Percentiles rank a stretch among this genome's conserved stretches.
Conservation (phyloP, 2,888 invertebrate species). For the Cryptophagus acutangulus region DNA sequence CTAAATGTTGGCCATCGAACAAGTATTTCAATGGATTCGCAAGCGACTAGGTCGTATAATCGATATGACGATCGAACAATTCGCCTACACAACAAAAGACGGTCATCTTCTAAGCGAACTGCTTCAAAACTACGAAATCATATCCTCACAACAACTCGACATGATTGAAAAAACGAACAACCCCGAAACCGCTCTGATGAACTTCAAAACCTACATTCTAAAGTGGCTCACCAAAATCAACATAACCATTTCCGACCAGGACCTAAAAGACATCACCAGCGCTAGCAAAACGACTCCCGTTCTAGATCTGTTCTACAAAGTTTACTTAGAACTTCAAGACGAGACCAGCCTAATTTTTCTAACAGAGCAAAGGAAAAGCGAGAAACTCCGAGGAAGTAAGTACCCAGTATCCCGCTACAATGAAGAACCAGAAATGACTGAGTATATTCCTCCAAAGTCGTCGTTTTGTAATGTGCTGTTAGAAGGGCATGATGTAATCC, state of each 20-base stretch:
- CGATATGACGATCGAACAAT: conserved; percentile 54
- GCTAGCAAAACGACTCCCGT: conserved; percentile 49
- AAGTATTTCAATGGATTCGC: too few relatives aligned
- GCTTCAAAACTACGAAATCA: conserved; percentile 56
- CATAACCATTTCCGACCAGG: conserved; percentile 48
- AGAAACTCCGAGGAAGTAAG: conserved; percentile 29
- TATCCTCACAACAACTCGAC: conserved; percentile 53
- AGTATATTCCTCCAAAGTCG: neutral
- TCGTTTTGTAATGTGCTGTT: conserved; percentile 43
- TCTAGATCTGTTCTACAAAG: conserved; percentile 57
- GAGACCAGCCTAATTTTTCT: conserved; percentile 45
- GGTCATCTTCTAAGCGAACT: conserved; percentile 55
- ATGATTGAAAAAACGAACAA: conserved; percentile 45
- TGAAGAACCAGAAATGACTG: neutral
- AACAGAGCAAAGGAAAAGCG: conserved; percentile 19
- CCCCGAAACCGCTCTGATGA: conserved; percentile 36
- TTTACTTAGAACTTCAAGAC: conserved; percentile 57
- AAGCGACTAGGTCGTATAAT: too few relatives aligned
- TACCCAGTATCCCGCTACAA: conserved; percentile 26
- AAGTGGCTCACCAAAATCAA: conserved; percentile 54
- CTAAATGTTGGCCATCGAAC: too few relatives aligned
- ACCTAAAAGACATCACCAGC: conserved; percentile 50
- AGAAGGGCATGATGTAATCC: conserved; percentile 51
- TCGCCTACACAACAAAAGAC: conserved; percentile 55
- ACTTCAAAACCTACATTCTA: conserved; percentile 50